Conservation (phyloP, 2,797 vertebrate genomes). For the Brotogeris chrysoptera region DNA sequence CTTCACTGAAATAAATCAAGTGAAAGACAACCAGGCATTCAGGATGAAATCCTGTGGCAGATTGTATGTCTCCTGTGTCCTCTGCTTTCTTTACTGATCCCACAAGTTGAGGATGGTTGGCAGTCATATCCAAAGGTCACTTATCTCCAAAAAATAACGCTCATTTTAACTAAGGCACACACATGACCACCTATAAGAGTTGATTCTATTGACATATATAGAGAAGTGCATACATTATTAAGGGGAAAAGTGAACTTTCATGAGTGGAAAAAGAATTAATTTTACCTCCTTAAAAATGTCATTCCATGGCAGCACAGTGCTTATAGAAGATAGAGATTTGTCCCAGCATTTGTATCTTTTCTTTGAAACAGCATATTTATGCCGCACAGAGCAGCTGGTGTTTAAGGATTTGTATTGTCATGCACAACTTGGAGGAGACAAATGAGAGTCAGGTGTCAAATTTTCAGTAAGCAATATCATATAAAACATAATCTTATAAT, state of each 20-base stretch:
- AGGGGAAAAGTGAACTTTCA: not conserved
- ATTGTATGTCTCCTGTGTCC: not conserved
- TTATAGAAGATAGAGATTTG: not conserved
- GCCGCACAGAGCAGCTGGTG: not conserved
- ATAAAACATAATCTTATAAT: conserved; percentile 42
- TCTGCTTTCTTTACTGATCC: not conserved
- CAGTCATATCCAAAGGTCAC: not conserved
- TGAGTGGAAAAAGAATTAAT: not conserved
- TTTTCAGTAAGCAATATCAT: not conserved
- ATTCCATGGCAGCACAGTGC: not conserved
- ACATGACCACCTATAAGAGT: not conserved
- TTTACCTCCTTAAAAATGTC: not conserved
- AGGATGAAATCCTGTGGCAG: not conserved
- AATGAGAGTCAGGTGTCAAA: conserved; percentile 47
- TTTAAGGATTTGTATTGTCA: not conserved
- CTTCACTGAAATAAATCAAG: not conserved
- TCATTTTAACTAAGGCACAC: not conserved
- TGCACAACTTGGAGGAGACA: conserved; percentile 48
- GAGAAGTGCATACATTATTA: not conserved
- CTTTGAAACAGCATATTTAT: not conserved
- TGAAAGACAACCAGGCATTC: not conserved
- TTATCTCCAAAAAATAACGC: not conserved
- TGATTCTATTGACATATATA: not conserved
- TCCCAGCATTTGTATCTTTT: not conserved
- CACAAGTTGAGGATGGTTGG: not conserved